Evolutionary conservation across 2,797 vertebrate genomes (phyloP), one percentile per base, ranked within the genome.

Genomic region (Chanos chanos): DNA sequence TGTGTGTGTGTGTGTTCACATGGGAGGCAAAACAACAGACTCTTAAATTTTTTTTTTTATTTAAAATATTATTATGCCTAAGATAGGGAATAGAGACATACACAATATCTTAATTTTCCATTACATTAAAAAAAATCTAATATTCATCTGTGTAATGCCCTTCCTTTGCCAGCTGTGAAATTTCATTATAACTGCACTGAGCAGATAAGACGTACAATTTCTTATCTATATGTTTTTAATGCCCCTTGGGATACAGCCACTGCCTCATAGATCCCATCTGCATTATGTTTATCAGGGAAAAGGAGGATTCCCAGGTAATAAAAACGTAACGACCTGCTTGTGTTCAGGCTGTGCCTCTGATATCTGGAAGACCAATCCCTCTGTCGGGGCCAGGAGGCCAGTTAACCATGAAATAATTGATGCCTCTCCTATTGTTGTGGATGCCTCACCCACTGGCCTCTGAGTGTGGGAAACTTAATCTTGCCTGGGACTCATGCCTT

Each of bases 381-480:
- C 66, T 61, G 50, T 61, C 69, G 59, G 66, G 74, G 72, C 73
- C 56, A 50, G 65, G 68, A 66, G 76, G 70, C 73, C 87, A 80
- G 56, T 70, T 81, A 84, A 87, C 86, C 89, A 77, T 87, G 87
- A 88, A 87, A 82, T 89, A 87, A 83, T 77, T 71, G 79, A 81
- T 49, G 79, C 82, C 82, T 75, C 67, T 65, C 47, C 71, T 67
- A 83, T 87, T 85, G 87, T 90, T 57, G 68, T 34, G 59, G 57
- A 64, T 10, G 0, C 44, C 61, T 63, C 52, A 34, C 74, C 31
- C 77, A 90, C 90, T 89, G 92, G 90, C 81, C 81, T 62, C 7
- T 0, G 82, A 91, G 77, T 87, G 88, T 92, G 92, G 91, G 92
- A 92, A 93, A 88, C 81, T 70, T 73, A 64, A 68, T 52, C 48